Evolutionary conservation across 2,797 vertebrate genomes (phyloP), one percentile per base, ranked within the genome.

Genomic region (Gambelia wislizenii): DNA sequence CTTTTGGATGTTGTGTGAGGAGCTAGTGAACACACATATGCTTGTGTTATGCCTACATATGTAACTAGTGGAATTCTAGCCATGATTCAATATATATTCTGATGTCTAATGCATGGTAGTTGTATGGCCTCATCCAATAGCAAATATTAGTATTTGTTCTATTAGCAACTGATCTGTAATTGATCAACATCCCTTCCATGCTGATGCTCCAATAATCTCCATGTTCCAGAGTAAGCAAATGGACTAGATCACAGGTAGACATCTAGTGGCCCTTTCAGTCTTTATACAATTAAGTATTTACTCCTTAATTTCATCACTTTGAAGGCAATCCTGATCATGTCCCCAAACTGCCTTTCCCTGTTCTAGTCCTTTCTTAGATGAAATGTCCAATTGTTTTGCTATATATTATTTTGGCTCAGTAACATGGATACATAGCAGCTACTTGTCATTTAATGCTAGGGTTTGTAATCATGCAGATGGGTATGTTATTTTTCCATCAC

Each of bases 61-160:
- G 52, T 54, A 54, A 54, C 52, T 54, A 14, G 2, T 54, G 10
- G 3, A 1, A 1, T 54, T 16, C 80, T 56, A 82, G 56, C 13
- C 52, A 54, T 82, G 80, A 39, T 64, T 56, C 59, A 64, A 30
- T 82, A 42, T 82, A 39, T 82, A 69, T 82, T 39, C 61, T 87
- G 61, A 54, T 54, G 36, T 80, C n/a, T 67, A 33, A 79, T 33
- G 39, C 59, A 52, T 59, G 10, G 8, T 82, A 52, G 1, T 47
- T 27, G n/a, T n/a, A 39, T 14, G 47, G 54, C 27, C 54, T 80
- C 39, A 44, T 56, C 79, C 64, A n/a, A 22, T 70, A 70, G 52
- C 25, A 33, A 30, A 72, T 64, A 82, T 64, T 82, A 64, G 39
- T 59, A 4, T 2, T 42, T 72, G 39, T 49, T 47, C 42, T 87